A percentile compares a stretch with the other conserved stretches of the same genome.
Evolutionary conservation across 2,113 vertebrate species (phyloP).

Genomic region (Muntiacus reevesi): DNA sequence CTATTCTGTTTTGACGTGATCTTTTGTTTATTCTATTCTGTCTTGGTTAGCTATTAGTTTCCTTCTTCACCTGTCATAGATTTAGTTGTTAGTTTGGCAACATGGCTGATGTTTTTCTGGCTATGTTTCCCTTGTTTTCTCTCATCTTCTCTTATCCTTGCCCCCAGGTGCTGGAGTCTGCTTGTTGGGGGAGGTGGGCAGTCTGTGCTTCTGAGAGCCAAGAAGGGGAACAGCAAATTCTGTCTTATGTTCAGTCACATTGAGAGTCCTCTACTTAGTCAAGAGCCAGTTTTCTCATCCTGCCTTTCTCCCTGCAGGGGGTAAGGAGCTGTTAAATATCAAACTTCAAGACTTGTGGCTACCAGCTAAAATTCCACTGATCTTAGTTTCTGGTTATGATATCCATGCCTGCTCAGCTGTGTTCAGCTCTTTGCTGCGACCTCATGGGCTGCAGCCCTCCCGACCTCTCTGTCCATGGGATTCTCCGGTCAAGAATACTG

Average conservation of each 20-base stretch:
- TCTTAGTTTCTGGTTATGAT: constrained; percentile 16
- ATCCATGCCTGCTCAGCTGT: not conserved
- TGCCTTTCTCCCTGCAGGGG: not conserved
- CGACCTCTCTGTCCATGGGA: not conserved
- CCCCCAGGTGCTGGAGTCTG: not conserved
- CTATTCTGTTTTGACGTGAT: not conserved
- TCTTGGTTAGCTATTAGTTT: constrained; percentile 2
- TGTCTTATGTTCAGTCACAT: not conserved
- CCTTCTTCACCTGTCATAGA: not conserved
- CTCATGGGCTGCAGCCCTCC: not conserved
- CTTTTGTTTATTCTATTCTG: constrained; percentile 5
- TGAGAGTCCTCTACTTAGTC: not conserved
- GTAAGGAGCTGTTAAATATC: constrained; percentile 13
- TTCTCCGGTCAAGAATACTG: not conserved
- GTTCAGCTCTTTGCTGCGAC: not conserved
- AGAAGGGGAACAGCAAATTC: constrained; percentile 21
- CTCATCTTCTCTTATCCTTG: not conserved
- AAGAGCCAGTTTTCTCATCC: not conserved
- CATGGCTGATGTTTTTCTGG: constrained; percentile 4
- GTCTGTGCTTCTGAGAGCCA: constrained; percentile 22
- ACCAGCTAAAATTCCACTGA: not conserved
- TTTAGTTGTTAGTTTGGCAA: constrained; percentile 46
- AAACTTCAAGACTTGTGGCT: constrained; percentile 41
- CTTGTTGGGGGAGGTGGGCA: constrained; percentile 7
- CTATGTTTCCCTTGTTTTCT: not conserved